Conservation (phyloP, 2,888 invertebrate species). For the Heterodera filipjevi region DNA sequence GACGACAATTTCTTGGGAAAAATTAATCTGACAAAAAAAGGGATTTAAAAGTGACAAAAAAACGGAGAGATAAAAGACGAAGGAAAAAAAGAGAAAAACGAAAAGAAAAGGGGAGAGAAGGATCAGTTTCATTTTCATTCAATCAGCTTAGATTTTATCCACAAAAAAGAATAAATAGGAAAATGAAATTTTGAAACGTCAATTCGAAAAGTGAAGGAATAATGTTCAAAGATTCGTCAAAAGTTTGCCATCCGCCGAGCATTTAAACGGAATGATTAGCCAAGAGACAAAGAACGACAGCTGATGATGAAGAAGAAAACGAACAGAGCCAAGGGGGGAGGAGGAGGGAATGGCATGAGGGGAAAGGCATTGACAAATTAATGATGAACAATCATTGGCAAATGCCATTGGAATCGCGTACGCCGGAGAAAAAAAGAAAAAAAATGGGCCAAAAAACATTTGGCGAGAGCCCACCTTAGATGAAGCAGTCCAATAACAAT, state of each 20-base stretch:
- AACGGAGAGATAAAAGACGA: background rate
- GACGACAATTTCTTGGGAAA: background rate
- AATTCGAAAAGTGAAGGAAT: background rate
- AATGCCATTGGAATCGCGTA: no score
- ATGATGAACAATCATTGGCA: no score
- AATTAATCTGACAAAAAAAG: conserved; percentile 2
- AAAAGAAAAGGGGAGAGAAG: background rate
- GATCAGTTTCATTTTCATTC: background rate
- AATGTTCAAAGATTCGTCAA: background rate
- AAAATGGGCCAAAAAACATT: no score
- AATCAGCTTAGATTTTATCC: background rate
- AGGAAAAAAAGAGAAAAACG: background rate
- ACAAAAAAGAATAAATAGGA: background rate
- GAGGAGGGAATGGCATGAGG: no score
- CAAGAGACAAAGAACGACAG: background rate
- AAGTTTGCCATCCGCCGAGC: background rate
- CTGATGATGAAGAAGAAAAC: no score
- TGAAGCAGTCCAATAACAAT: no score
- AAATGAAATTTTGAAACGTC: background rate
- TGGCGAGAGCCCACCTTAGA: no score
- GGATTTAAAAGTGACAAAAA: background rate
- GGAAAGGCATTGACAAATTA: no score
- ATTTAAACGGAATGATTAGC: background rate
- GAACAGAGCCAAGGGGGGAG: no score
- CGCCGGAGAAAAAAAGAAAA: no score